Evolutionary conservation across 2,888 invertebrate genomes (phyloP).

Genomic region (Aleiodes testaceus): DNA sequence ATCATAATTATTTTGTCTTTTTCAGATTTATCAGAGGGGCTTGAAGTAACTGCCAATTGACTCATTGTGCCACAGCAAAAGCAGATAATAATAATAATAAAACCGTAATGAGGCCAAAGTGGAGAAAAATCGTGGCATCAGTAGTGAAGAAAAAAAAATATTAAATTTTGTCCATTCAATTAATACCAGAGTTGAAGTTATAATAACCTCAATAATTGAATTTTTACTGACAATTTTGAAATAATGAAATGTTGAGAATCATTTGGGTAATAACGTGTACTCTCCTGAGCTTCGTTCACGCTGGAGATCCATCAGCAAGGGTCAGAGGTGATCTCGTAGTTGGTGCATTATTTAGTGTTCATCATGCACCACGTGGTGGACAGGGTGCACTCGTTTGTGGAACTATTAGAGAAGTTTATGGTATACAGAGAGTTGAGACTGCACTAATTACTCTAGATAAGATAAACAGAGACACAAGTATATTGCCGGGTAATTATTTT

Average conservation of each 20-base stretch:
- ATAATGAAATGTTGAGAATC: slow-evolving; percentile 26
- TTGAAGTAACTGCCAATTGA: no score
- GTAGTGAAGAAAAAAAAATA: not conserved
- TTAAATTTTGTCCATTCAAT: not conserved
- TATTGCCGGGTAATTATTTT: slow-evolving; percentile 54
- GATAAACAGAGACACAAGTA: slow-evolving; percentile 75
- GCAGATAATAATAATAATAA: no score
- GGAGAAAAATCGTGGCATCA: not conserved
- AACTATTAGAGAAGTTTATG: slow-evolving; percentile 60
- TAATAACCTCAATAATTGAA: slow-evolving; percentile 20
- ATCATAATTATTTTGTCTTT: no score
- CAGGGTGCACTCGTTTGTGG: slow-evolving; percentile 62
- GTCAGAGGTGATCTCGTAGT: slow-evolving; percentile 61
- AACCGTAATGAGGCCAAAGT: not conserved
- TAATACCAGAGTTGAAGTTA: slow-evolving; percentile 7
- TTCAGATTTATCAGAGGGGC: no score
- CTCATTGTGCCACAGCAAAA: no score
- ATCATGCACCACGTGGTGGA: slow-evolving; percentile 59
- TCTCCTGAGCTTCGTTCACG: slow-evolving; percentile 39
- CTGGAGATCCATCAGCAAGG: slow-evolving; percentile 57
- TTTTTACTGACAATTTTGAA: slow-evolving; percentile 21
- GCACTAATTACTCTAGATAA: slow-evolving; percentile 74
- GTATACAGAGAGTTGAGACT: slow-evolving; percentile 63
- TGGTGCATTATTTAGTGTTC: slow-evolving; percentile 64
- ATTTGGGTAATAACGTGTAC: slow-evolving; percentile 31